Evolutionary conservation across 2,797 vertebrate genomes (phyloP).

Genomic region (Neomorphus geoffroyi): DNA sequence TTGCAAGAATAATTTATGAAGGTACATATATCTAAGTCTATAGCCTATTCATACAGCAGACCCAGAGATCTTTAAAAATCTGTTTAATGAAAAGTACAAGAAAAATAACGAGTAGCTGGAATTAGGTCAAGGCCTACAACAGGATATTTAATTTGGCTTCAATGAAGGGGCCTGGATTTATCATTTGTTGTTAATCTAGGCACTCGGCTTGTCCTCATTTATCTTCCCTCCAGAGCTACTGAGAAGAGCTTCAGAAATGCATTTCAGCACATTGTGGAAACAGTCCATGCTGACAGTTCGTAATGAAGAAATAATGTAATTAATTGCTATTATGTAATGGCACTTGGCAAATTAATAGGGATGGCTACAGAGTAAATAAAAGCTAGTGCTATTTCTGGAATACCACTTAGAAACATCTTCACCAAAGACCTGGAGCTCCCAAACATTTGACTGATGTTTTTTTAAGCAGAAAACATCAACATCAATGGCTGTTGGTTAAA

Average conservation of each 20-base stretch:
- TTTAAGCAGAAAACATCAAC: neutral
- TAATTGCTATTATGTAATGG: slow-evolving; percentile 46
- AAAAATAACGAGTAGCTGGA: neutral
- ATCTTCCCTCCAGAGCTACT: slow-evolving; percentile 10
- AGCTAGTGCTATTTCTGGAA: neutral
- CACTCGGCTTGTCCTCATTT: slow-evolving; percentile 25
- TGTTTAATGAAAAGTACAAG: neutral
- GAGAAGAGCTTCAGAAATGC: neutral
- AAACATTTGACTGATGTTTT: neutral
- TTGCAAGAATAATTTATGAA: neutral
- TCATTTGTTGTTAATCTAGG: slow-evolving; percentile 11
- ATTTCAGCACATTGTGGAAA: slow-evolving; percentile 6
- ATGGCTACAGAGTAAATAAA: slow-evolving; percentile 7
- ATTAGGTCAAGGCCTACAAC: slow-evolving; percentile 10
- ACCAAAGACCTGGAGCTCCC: neutral
- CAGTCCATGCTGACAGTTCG: neutral
- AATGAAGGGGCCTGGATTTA: neutral
- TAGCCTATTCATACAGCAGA: neutral
- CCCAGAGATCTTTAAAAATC: neutral
- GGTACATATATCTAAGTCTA: neutral
- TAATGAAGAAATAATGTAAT: slow-evolving; percentile 49
- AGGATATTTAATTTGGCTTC: slow-evolving; percentile 18
- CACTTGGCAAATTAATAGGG: slow-evolving; percentile 33
- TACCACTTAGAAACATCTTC: neutral
- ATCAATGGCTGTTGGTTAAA: neutral